These are phyloP conservation scores for Notodonta dromedarius DNA, from an alignment of 2,888 invertebrate genomes.

Conservation along the genomic window DNA sequence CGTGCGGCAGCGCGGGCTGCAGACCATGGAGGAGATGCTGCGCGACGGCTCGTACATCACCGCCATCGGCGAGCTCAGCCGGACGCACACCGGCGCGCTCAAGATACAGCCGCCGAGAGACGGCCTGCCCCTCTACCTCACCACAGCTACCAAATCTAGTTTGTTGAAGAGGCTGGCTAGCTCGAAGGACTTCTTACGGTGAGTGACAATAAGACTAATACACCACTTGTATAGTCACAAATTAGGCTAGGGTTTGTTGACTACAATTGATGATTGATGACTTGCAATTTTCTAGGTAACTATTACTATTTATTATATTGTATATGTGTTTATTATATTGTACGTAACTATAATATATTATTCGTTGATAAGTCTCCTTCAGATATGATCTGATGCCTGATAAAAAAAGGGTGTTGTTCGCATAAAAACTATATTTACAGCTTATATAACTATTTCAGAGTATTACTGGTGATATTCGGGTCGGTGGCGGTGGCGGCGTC, in stretches of 20 bases:
- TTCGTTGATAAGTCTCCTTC: no score
- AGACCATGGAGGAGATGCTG: slow-evolving; percentile 94
- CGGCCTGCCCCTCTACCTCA: slow-evolving; percentile 90
- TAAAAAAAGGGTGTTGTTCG: no score
- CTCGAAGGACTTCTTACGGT: slow-evolving; percentile 88
- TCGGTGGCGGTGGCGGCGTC: slow-evolving; percentile 81
- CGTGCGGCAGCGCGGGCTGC: slow-evolving; percentile 91
- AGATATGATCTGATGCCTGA: no score
- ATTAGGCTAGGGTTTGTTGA: no score
- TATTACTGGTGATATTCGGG: slow-evolving; percentile 82
- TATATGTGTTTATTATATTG: no score
- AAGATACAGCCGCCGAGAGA: slow-evolving; percentile 89
- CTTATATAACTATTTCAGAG: slow-evolving; percentile 57
- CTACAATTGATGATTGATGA: no score
- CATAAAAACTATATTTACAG: no score
- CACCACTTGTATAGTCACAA: no score
- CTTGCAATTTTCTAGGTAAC: no score
- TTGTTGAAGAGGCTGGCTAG: slow-evolving; percentile 89
- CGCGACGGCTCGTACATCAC: slow-evolving; percentile 92
- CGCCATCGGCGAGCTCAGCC: slow-evolving; percentile 89
- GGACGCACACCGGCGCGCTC: slow-evolving; percentile 85
- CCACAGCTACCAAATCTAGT: slow-evolving; percentile 90
- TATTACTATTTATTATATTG: no score
- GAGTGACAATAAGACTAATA: slow-evolving; percentile 13
- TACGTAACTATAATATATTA: no score